Base-by-base conservation (phyloP, 2,888 invertebrate species). In the Trisateles emortualis region DNA sequence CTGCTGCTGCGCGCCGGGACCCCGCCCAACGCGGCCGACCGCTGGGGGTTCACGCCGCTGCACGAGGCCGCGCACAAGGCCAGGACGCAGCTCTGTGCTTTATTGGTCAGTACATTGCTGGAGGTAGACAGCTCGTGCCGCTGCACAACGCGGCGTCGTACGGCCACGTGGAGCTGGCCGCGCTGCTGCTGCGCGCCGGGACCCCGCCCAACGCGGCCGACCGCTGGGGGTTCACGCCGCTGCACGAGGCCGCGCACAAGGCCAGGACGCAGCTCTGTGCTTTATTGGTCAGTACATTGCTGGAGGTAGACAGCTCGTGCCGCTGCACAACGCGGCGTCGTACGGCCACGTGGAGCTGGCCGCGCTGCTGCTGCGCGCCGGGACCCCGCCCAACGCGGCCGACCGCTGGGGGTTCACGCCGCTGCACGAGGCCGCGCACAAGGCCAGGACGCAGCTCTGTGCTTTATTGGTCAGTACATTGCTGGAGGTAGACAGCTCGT, bases 201-300 rank as follows among this genome's bases (percentile, higher is more conserved):
- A n/a, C n/a, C n/a, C n/a, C 98, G 57, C 98, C 99, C 5, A 99
- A 99, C 88, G 98, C 99, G 0, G 98, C 98, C 1, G 99, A 99
- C 81, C 43, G 90, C 77, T 99, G 99, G 99, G 95, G 97, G 64
- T 94, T 99, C 1, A 98, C 98, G 59, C 98, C 99, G 0, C 92
- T 99, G 14, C 99, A 99, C 88, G 99, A 99, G 88, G 99, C 99
- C 5, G 98, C 98, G 0, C 98, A 14, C 99, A 99, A 84, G 99
- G 99, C 0, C 99, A 99, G 98, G 98, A 0, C 88, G 50, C 93
- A 99, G 59, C 97, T 99, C 70, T 96, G 98, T 0, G 97, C 97
- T 1, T 88, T 99, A 45, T 87, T 99, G 83, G 96, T 96, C 73
- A 92, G 94, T 68, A 8, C 22, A 22, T 3, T 5, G n/a, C n/a